Conservation (phyloP, 2,888 invertebrate species). For the Drosophila percnosoma region DNA sequence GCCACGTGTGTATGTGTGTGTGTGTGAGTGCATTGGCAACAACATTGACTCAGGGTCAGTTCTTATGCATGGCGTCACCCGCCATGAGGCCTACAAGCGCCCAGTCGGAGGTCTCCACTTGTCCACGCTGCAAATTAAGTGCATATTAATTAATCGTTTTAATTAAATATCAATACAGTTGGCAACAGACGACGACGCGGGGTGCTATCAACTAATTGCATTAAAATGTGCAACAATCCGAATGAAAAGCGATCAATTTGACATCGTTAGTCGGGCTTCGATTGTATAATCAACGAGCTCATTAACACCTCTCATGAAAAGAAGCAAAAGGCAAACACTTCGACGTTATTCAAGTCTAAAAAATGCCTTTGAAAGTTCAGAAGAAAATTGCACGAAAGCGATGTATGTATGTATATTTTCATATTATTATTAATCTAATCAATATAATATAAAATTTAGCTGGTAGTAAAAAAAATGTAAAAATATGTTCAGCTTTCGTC, state of each 20-base stretch:
- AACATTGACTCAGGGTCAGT: constrained; percentile 53
- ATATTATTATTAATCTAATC: not conserved
- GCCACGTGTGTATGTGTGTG: constrained; percentile 10
- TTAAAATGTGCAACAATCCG: constrained; percentile 25
- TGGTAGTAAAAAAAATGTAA: not conserved
- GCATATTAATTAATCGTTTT: constrained; percentile 75
- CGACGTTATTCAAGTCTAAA: not conserved
- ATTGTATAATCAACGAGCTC: constrained; percentile 1
- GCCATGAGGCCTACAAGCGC: constrained; percentile 45
- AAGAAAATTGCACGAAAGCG: not conserved
- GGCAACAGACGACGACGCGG: constrained; percentile 38
- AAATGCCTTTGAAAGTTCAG: not conserved
- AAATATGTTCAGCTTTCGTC: not conserved
- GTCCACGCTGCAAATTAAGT: constrained; percentile 57
- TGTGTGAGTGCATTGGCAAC: constrained; percentile 46
- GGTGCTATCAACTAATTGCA: constrained; percentile 36
- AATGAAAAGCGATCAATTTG: constrained; percentile 24
- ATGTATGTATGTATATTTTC: too few relatives aligned
- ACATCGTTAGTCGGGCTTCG: constrained; percentile 22
- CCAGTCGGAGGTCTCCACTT: constrained; percentile 62
- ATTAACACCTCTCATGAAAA: not conserved
- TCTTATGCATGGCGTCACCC: constrained; percentile 64
- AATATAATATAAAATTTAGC: not conserved
- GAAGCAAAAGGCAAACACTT: not conserved
- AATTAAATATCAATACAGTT: constrained; percentile 71